Conservation (phyloP, 2,797 vertebrate genomes). For the Falco berigora region DNA sequence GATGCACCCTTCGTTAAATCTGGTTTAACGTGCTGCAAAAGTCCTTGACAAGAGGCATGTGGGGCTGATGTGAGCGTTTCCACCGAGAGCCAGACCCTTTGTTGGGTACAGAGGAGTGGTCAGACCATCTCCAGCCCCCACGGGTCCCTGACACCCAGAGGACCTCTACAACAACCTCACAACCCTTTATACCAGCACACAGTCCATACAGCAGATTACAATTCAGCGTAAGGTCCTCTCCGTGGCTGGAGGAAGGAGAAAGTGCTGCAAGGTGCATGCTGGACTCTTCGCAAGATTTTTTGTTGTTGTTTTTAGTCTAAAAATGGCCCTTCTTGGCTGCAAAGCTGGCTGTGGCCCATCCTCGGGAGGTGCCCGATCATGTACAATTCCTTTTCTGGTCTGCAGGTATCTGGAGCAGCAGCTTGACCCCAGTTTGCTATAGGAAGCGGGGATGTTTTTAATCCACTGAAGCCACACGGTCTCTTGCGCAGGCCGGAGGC, state of each 20-base stretch:
- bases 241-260: neutral
- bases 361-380: neutral
- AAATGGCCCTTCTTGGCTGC: neutral
- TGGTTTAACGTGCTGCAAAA: neutral
- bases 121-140: rapidly evolving
- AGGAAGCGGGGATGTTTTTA: neutral
- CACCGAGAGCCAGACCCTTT: neutral
- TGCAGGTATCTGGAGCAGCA: neutral
- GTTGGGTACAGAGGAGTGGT: neutral
- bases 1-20: rapidly evolving
- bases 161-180: neutral
- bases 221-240: neutral
- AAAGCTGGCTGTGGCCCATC: neutral
- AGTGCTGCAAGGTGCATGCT: rapidly evolving
- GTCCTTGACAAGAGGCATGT: rapidly evolving
- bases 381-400: neutral
- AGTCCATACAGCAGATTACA: neutral
- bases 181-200: neutral
- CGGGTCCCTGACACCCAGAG: neutral
- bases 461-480: neutral
- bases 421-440: neutral
- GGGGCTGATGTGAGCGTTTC: neutral
- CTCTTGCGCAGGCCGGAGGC: neutral
- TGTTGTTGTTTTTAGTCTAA: neutral
- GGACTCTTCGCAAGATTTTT: neutral